phyloP scores from a whole-genome alignment of 1,140 invertebrate genomes.

The Portunus trituberculatus region DNA sequence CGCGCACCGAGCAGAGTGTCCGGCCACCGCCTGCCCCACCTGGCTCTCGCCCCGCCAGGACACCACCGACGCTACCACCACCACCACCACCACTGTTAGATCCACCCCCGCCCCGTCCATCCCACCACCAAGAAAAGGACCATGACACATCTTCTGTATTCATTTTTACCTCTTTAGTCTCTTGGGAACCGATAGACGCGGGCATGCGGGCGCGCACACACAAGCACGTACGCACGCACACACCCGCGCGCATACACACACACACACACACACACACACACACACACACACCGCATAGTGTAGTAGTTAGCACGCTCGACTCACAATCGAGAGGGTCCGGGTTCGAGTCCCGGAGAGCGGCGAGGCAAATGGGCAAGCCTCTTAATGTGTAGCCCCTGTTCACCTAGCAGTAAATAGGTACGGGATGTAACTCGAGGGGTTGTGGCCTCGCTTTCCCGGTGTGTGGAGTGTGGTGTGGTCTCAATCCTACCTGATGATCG shows the following conservation, averaged over 20 bases:
- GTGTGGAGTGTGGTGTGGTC: no score
- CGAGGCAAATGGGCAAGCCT: no score
- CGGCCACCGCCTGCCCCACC: background rate
- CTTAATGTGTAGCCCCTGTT: no score
- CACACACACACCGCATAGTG: background rate
- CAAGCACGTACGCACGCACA: background rate
- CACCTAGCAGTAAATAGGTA: no score
- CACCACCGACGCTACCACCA: background rate
- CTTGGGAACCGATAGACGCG: background rate
- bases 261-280: slow-evolving; percentile 6
- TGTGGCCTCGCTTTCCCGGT: no score
- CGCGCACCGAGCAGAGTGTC: background rate
- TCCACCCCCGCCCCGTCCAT: background rate
- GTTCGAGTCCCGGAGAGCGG: no score
- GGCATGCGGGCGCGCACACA: background rate
- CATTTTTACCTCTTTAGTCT: no score
- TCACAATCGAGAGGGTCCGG: no score
- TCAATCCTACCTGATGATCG: no score
- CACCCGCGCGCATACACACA: background rate
- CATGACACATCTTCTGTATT: no score
- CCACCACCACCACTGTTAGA: background rate
- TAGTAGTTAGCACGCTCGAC: no score
- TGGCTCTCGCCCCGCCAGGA: slow-evolving; percentile 13
- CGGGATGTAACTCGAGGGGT: no score
- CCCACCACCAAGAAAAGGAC: background rate